These are phyloP conservation scores for Hydrozoanthus tunicans DNA, from an alignment of 64 coral and sea anemone genomes.

Conservation along the genomic window DNA sequence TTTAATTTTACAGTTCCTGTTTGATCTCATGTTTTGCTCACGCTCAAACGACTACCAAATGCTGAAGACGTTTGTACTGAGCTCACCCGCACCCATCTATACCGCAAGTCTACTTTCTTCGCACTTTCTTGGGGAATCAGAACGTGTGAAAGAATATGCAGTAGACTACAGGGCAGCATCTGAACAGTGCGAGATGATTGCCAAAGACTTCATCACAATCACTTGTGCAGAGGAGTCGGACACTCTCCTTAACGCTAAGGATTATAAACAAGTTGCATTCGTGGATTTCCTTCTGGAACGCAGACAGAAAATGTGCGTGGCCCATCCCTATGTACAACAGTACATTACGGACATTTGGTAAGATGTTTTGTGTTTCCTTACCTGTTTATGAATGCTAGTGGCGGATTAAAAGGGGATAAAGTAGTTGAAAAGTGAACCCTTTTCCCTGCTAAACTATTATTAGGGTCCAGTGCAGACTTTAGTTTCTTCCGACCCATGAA, in stretches of 20 bases:
- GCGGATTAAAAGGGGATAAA: too few relatives aligned
- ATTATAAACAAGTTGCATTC: conserved; percentile 80
- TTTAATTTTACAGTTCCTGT: conserved; percentile 18
- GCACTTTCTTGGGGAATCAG: conserved; percentile 67
- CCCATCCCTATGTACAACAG: conserved; percentile 79
- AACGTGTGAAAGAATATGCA: conserved; percentile 74
- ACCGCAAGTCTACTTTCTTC: conserved; percentile 72
- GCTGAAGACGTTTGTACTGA: conserved; percentile 60
- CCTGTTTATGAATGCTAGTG: too few relatives aligned
- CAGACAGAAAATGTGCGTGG: conserved; percentile 87
- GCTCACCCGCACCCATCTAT: conserved; percentile 88
- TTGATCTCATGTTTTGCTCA: conserved; percentile 39
- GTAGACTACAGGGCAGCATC: conserved; percentile 62
- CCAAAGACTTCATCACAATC: conserved; percentile 87
- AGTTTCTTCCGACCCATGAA: too few relatives aligned
- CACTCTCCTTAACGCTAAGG: conserved; percentile 75
- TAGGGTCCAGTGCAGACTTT: too few relatives aligned
- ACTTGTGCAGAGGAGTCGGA: conserved; percentile 82
- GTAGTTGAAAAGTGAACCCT: too few relatives aligned
- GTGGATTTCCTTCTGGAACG: conserved; percentile 90
- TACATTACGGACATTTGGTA: conserved; percentile 93
- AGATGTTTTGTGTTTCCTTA: background rate
- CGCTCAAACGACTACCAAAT: conserved; percentile 41
- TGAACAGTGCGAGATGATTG: conserved; percentile 72
- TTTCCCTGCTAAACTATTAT: too few relatives aligned